These are phyloP conservation scores for Harpegnathos saltator DNA, from an alignment of 1,140 invertebrate species.

Conservation along the genomic window DNA sequence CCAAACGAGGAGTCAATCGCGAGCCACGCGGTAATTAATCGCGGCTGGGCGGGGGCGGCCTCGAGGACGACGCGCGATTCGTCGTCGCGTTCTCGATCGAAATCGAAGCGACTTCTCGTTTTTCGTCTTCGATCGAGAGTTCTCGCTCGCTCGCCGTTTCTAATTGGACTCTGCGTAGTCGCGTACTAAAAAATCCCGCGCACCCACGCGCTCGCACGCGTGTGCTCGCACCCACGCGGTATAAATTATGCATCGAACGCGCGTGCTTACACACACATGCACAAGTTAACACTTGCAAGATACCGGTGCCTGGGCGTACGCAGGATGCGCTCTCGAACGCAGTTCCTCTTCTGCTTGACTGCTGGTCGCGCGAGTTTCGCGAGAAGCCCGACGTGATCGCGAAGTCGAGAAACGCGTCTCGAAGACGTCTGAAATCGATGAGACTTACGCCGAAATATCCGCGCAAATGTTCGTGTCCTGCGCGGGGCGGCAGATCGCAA, in stretches of 20 bases:
- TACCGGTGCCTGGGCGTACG: conserved; percentile 8
- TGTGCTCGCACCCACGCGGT: conserved; percentile 25
- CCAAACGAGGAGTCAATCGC: background rate
- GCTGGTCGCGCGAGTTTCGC: no score
- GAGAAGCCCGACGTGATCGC: no score
- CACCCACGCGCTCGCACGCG: conserved; percentile 49
- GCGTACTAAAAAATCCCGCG: conserved; percentile 63
- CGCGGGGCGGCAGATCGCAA: no score
- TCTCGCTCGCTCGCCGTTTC: conserved; percentile 39
- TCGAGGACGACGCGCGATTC: conserved; percentile 16
- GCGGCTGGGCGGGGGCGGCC: background rate
- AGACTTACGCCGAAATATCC: no score
- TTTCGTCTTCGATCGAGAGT: background rate
- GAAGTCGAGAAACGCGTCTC: no score
- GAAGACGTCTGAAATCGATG: no score
- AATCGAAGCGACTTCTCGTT: conserved; percentile 50
- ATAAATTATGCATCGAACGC: conserved; percentile 63
- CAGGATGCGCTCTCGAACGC: background rate
- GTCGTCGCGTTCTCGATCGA: conserved; percentile 3
- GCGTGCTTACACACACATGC: background rate
- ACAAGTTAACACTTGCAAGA: conserved; percentile 50
- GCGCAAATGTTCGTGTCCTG: no score
- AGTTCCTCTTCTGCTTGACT: conserved; percentile 4
- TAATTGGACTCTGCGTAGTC: conserved; percentile 57
- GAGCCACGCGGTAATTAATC: conserved; percentile 33